Base-by-base conservation (phyloP, 1,140 invertebrate genomes). In the Periplaneta americana region DNA sequence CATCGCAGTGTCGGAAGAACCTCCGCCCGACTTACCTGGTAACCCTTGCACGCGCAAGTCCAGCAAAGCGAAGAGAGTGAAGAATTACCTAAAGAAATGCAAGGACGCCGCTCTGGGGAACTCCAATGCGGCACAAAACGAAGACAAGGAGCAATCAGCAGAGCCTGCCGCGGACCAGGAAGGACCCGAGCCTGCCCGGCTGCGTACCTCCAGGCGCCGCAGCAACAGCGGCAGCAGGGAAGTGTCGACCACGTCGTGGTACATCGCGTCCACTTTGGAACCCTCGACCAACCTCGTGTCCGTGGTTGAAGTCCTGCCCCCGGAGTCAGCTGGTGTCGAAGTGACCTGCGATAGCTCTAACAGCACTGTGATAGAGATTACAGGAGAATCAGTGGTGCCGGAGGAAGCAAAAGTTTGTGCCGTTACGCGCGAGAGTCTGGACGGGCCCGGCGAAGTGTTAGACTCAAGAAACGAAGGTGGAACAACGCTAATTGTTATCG, bases 11-110 rank as follows among this genome's bases (percentile, higher is more conserved):
- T 17, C 39, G n/a, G 39, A 8, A 13, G 48, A 28, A 8, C 22
- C 22, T 66, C 22, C 22, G 11, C 22, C 22, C 6, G 48, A 28
- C 22, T 66, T 66, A 28, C 22, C 22, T 8, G 48, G 48, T 66
- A 66, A 66, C n/a, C 48, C 48, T 0, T 66, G 48, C n/a, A 36
- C 74, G 10, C 77, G 81, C 32, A 82, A 82, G n/a, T 79, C 77
- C n/a, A 89, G 88, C 82, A 89, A 87, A 82, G 86, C 88, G 13
- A 88, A 88, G 81, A 86, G 88, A 32, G 88, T 90, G n/a, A 90
- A 89, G 83, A 89, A 85, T 83, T 90, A 89, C 83, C 85, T 89
- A 80, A 87, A 87, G 82, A 89, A 88, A 74, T 90, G 88, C 83
- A 90, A 89, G 83, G 88, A 88, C 15, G 88, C 89, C 18, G 82